A percentile compares a stretch with the other conserved stretches of the same genome.
phyloP scores from a whole-genome alignment of 2,888 invertebrate genomes.

The Calliphora vomitoria region DNA sequence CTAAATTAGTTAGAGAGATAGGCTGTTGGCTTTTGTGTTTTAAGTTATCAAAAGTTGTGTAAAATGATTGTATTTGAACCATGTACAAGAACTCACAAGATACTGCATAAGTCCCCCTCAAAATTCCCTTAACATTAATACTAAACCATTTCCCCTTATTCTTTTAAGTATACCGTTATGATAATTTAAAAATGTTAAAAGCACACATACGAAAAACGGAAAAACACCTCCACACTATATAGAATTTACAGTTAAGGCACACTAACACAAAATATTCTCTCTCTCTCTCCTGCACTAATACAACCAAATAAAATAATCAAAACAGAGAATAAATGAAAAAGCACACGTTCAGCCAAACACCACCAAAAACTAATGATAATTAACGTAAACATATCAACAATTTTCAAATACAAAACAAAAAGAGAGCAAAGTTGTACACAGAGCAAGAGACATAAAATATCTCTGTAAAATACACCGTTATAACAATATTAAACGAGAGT shows the following conservation, averaged over 20 bases:
- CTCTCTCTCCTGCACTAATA: conserved; percentile 13
- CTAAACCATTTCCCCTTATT: conserved; percentile 46
- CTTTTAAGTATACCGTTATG: conserved; percentile 45
- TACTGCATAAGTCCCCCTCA: neutral
- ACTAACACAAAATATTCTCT: conserved; percentile 12
- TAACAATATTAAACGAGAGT: conserved; percentile 4
- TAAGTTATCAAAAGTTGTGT: too few species aligned
- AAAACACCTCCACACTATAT: conserved; percentile 50
- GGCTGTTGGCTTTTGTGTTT: too few species aligned
- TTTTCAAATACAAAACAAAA: conserved; percentile 15
- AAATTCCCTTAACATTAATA: neutral
- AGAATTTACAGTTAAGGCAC: conserved; percentile 53
- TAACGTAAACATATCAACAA: conserved; percentile 66
- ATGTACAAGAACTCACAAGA: too few species aligned
- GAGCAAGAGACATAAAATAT: conserved; percentile 31
- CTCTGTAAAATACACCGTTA: conserved; percentile 48
- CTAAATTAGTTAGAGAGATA: too few species aligned
- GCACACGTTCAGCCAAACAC: conserved; percentile 34
- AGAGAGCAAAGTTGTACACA: conserved; percentile 21
- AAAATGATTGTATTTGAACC: too few species aligned
- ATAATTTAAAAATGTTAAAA: conserved; percentile 40
- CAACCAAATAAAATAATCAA: conserved; percentile 60
- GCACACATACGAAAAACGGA: neutral
- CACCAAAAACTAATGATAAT: conserved; percentile 66
- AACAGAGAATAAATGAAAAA: conserved; percentile 67